A percentile compares a stretch with the other conserved stretches of the same genome.
Evolutionary conservation across 1,140 invertebrate species (phyloP).

Genomic region (Bombus impatiens): DNA sequence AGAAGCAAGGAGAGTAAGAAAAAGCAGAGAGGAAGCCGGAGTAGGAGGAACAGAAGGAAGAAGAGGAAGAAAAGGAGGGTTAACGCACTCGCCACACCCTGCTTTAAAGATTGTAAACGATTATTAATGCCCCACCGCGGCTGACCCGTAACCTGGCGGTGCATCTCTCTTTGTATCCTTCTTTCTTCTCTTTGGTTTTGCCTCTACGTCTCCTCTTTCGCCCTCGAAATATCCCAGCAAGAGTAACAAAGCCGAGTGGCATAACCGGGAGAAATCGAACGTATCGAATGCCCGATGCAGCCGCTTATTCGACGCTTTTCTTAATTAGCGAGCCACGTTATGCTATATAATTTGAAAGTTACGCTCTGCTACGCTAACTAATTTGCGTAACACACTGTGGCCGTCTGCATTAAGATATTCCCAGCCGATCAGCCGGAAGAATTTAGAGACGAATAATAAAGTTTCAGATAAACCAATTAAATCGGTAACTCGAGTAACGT

Average conservation of each 20-base stretch:
- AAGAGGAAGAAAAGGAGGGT: conserved; percentile 55
- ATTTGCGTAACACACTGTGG: conserved; percentile 66
- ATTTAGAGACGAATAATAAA: not conserved
- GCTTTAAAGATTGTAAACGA: conserved; percentile 77
- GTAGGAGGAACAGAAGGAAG: conserved; percentile 36
- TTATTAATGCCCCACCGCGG: conserved; percentile 77
- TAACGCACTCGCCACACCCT: conserved; percentile 73
- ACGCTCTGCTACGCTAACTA: conserved; percentile 48
- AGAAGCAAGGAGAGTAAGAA: conserved; percentile 39
- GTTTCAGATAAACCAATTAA: not conserved
- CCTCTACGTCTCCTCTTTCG: not conserved
- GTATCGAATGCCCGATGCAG: conserved; percentile 33
- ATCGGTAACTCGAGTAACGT: not conserved
- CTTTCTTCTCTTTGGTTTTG: conserved; percentile 2
- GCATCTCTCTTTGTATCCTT: conserved; percentile 31
- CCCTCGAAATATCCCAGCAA: conserved; percentile 47
- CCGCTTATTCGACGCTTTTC: conserved; percentile 63
- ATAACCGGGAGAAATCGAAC: conserved; percentile 51
- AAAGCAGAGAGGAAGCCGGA: conserved; percentile 32
- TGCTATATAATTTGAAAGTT: conserved; percentile 51
- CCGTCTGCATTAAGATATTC: conserved; percentile 29
- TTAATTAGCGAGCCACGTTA: conserved; percentile 58
- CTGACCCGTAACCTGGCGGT: conserved; percentile 73
- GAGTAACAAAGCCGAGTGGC: conserved; percentile 17
- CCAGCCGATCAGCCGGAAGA: not conserved